Conservation (phyloP, 2,888 invertebrate genomes). For the Drymonia ruficornis region DNA sequence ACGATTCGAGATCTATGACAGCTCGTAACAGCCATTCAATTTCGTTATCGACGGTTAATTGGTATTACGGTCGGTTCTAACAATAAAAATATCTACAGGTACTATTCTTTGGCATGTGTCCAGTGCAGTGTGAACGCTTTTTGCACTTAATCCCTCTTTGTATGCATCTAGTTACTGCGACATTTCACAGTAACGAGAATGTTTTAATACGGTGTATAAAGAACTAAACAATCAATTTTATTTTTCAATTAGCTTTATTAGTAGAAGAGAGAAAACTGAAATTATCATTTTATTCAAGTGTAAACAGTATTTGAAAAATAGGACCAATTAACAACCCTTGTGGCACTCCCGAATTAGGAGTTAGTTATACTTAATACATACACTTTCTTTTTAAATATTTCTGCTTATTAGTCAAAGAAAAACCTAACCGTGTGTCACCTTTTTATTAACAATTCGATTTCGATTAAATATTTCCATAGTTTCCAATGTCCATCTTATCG, state of each 20-base stretch:
- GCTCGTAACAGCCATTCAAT: conserved; percentile 27
- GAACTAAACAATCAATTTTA: conserved; percentile 12
- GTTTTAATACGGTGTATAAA: conserved; percentile 16
- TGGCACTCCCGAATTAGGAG: neutral
- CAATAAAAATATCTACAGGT: conserved; percentile 18
- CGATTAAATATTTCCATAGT: conserved; percentile 1
- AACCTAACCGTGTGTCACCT: neutral
- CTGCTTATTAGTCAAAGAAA: neutral
- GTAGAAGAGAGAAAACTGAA: neutral
- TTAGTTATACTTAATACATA: neutral
- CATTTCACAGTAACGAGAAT: conserved; percentile 29
- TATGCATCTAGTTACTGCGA: conserved; percentile 26
- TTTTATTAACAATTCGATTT: neutral
- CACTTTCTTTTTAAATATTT: neutral
- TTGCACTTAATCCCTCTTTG: conserved; percentile 16
- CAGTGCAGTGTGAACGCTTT: conserved; percentile 29
- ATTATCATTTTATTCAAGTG: neutral
- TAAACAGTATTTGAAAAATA: neutral
- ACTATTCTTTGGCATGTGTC: conserved; percentile 10
- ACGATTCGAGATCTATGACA: conserved; percentile 31
- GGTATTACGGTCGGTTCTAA: conserved; percentile 19
- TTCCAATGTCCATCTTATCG: conserved; percentile 19
- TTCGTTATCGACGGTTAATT: conserved; percentile 31
- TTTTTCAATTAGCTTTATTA: conserved; percentile 10
- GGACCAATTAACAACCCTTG: conserved; percentile 1